phyloP scores from a whole-genome alignment of 2,888 invertebrate genomes.

The Hydropsyche betteni region DNA sequence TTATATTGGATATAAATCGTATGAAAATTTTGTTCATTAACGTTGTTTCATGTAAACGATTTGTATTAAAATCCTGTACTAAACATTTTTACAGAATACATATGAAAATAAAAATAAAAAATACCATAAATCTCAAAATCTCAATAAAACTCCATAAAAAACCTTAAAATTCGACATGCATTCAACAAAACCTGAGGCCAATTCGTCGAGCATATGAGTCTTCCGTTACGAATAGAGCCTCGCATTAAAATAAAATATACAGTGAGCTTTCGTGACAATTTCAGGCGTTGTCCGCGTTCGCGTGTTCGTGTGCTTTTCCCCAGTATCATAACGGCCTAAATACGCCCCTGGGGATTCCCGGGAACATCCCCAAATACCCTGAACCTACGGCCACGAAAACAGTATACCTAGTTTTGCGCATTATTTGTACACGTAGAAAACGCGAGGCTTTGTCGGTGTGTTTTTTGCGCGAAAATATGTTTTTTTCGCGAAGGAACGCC shows the following conservation, averaged over 20 bases:
- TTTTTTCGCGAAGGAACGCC: no score
- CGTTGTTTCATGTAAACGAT: no score
- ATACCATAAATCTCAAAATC: no score
- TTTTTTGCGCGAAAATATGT: no score
- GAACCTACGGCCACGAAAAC: neutral
- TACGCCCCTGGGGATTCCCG: slow-evolving; percentile 38
- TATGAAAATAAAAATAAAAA: neutral
- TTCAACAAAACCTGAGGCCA: neutral
- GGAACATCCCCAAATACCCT: neutral
- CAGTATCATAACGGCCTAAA: slow-evolving; percentile 45
- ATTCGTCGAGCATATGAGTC: neutral
- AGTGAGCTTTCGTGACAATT: slow-evolving; percentile 36
- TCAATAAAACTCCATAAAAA: no score
- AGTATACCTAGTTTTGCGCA: neutral
- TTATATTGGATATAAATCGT: no score
- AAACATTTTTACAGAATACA: neutral
- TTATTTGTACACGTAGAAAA: no score
- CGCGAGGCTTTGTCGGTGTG: no score
- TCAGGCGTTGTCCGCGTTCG: slow-evolving; percentile 35
- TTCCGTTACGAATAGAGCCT: neutral
- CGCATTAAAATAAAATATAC: slow-evolving; percentile 35
- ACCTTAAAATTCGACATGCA: neutral
- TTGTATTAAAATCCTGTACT: no score
- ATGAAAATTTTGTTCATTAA: no score
- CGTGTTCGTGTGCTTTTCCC: slow-evolving; percentile 38